Evolutionary conservation across 2,888 invertebrate genomes (phyloP), one percentile per base, ranked within the genome.

Genomic region (Drosophila vallismaia): DNA sequence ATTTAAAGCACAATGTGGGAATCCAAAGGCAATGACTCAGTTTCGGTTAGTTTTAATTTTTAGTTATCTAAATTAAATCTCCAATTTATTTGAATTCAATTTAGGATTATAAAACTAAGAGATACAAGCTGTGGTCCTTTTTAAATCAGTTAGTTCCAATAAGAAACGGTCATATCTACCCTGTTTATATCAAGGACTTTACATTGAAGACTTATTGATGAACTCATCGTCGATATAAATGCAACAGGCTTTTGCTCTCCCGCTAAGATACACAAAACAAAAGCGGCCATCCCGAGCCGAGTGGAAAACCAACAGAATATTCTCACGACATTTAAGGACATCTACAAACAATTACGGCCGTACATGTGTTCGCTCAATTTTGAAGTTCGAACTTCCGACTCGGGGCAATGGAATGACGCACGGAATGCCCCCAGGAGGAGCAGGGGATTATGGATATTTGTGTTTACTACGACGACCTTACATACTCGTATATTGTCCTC

Each of bases 261-360:
- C 28, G 46, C n/a, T 42, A 51, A 69, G 69, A 53, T 40, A 68
- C 68, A 52, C 36, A 68, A 68, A 67, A 62, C 42, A 40, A 54
- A 36, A 3, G 42, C 14, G 44, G 10, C 24, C 40, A 24, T 29
- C 28, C 29, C 24, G 12, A 38, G 31, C 29, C 63, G 49, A 49
- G 50, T 48, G 73, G 54, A 54, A 70, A 52, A 60, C 55, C 60
- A 68, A 86, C 60, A 68, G 84, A 83, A 82, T 82, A 77, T 83
- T 86, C 82, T 86, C 82, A 82, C 82, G 82, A 86, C 77, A 76
- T 69, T 71, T 55, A 75, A 86, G 82, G 84, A 86, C 82, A 82
- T 84, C 63, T 75, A 62, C 86, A 82, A 86, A 86, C 82, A 86
- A 82, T 82, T 82, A 82, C 76, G 86, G 36, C 71, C 76, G 76